phyloP scores from a whole-genome alignment of 2,113 vertebrate species.

The Capreolus pygargus region DNA sequence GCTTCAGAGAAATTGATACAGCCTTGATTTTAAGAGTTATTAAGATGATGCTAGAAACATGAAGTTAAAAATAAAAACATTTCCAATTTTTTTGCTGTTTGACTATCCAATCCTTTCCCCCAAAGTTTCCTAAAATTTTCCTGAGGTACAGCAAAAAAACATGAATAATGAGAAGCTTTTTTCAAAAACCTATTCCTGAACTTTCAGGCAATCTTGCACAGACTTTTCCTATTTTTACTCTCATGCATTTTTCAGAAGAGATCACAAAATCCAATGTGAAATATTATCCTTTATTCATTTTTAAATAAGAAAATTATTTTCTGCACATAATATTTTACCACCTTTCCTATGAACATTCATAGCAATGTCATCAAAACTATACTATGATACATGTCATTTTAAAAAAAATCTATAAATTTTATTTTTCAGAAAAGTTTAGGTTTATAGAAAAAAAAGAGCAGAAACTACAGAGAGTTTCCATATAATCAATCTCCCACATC shows the following conservation, averaged over 20 bases:
- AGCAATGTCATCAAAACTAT: background rate
- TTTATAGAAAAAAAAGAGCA: background rate
- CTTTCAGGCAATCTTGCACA: background rate
- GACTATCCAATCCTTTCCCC: background rate
- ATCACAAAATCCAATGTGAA: background rate
- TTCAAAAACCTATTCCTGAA: background rate
- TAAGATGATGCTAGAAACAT: background rate
- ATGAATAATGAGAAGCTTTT: background rate
- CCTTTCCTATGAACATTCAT: background rate
- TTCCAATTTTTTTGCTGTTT: background rate
- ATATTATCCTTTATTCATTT: background rate
- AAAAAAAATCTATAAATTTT: background rate
- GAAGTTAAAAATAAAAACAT: background rate
- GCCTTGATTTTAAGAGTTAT: background rate
- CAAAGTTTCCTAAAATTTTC: background rate
- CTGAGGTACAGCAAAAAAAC: background rate
- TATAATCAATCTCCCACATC: background rate
- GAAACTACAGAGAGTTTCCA: background rate
- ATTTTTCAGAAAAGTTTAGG: background rate
- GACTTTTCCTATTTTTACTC: background rate
- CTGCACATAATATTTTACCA: background rate
- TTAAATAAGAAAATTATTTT: background rate
- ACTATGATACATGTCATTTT: background rate
- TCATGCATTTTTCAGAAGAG: background rate
- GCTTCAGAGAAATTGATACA: background rate